Base-by-base conservation (phyloP, 1,140 invertebrate genomes). In the Bombus haemorrhoidalis region DNA sequence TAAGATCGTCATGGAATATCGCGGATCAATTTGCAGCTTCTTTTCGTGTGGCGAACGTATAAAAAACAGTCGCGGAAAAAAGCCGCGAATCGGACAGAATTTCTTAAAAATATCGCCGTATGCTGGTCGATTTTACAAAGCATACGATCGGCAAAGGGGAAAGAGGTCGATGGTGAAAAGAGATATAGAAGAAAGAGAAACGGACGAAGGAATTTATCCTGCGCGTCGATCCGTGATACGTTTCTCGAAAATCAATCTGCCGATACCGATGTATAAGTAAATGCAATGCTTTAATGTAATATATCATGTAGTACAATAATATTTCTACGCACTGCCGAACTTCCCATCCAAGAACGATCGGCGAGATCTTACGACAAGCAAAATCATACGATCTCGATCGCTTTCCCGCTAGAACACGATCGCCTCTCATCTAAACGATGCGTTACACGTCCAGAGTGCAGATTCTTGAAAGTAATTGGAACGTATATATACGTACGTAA, bases 301-400 rank as follows among this genome's bases (percentile, higher is more conserved):
- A 74, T 86, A 84, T 90, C 87, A 90, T 83, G 87, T 81, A 78
- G 74, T 88, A 79, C 85, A 82, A 90, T 90, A 90, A 88, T 87
- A 86, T 66, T 78, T 84, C 79, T 91, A 90, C 74, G 84, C 84
- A 78, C 74, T 81, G 80, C 2, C 37, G 81, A 88, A 69, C 69
- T 81, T 77, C 81, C 89, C 32, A 83, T 79, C 86, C 84, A 86
- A 86, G 62, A 83, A 68, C 37, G 32, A 68, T 32, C 43, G 6
- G 59, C 4, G 43, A 62, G 22, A 22, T 22, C 10, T 2, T 22
- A 15, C 47, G 25, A 69, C 41, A 22, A 74, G 64, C 1, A 39
- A 71, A n/a, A 0, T 62, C 28, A n/a, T n/a, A 22, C 68, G 39
- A 79, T 32, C 12, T 32, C 57, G 25, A 64, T n/a, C 12, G 0